Evolutionary conservation across 2,113 vertebrate species (phyloP).

Genomic region (Ptychochromis oligacanthus): DNA sequence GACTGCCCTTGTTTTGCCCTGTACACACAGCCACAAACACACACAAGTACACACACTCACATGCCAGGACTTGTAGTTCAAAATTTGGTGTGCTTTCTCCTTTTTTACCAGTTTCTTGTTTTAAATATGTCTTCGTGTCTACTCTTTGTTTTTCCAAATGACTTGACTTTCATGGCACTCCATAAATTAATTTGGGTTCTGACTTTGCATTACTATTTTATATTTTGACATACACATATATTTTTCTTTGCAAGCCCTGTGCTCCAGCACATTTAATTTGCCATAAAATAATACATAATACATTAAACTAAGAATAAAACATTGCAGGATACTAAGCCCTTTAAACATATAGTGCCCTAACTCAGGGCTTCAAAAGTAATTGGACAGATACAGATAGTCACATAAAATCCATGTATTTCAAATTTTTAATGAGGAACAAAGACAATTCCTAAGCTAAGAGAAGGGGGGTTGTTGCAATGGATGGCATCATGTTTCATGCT

Average conservation of each 20-base stretch:
- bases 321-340: background rate
- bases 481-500: background rate
- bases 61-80: background rate
- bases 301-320: background rate
- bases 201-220: background rate
- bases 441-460: background rate
- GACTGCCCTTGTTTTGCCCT: conserved; percentile 14
- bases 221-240: background rate
- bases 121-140: background rate
- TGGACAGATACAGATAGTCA: background rate
- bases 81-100: conserved; percentile 5
- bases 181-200: background rate
- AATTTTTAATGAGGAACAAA: background rate
- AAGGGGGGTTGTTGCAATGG: background rate
- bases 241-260: background rate
- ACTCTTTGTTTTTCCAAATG: background rate
- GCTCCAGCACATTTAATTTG: background rate
- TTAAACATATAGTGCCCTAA: background rate
- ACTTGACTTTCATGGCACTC: no score
- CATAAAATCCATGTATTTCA: background rate
- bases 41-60: conserved; percentile 4
- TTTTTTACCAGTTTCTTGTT: background rate
- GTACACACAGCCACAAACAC: background rate
- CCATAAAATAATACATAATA: background rate
- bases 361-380: background rate